Base-by-base conservation (phyloP, 2,888 invertebrate species). In the Torymus aiolomorphi region DNA sequence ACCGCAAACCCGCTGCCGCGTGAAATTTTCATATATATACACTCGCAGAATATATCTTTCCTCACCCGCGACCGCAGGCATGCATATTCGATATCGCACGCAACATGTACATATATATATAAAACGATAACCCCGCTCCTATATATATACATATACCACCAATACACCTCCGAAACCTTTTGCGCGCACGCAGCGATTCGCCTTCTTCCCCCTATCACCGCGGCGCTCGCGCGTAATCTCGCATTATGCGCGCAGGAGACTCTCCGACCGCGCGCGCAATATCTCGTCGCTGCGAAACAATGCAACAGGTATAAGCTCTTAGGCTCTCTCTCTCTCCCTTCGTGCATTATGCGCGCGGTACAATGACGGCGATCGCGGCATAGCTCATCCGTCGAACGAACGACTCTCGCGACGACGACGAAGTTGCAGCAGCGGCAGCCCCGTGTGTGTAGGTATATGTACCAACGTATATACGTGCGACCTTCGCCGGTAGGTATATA, bases 261-360 rank as follows among this genome's bases (percentile, higher is more conserved):
- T 12, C 16, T 65, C n/a, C 24, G 24, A 24, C 24, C n/a, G n/a
- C 24, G 54, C 69, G 24, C 14, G 56, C 69, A 56, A 69, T 54
- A 56, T 56, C 54, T 54, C 56, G 24, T 69, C 69, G 20, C 11
- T 20, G 14, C 11, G 16, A 56, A 31, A 69, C 69, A 69, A 69
- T 69, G 56, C 69, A 69, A 69, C 69, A 69, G 54, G 31, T 24
- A 69, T 69, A 69, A 69, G 69, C 31, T 69, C 18, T 69, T 69
- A 24, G 13, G 24, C 31, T 31, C 54, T 59, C 59, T 66, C 54
- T 67, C 16, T 24, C 31, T 18, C 2, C 8, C 18, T 13, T 24
- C 2, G 24, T 65, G 65, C 31, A 65, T 65, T 49, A 65, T 63
- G n/a, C 14, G 51, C 51, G 61, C 16, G 42, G 16, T 57, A 57